Conservation (phyloP, 2,888 invertebrate species). For the Drosophila greeni region DNA sequence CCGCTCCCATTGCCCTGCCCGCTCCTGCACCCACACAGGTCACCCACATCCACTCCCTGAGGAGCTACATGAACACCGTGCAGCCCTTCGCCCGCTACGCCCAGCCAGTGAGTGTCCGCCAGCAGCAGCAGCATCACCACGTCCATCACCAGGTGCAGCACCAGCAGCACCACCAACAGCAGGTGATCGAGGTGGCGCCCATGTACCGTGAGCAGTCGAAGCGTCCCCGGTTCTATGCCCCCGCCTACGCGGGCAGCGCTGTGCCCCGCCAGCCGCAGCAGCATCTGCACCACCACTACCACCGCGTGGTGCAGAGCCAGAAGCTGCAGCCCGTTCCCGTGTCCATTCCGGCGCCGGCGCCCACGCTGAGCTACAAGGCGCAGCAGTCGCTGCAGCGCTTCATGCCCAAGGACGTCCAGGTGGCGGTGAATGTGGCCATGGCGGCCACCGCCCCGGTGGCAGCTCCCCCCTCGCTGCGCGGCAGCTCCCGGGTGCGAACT, state of each 20-base stretch:
- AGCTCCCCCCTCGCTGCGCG: slow-evolving; percentile 39
- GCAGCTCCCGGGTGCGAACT: slow-evolving; percentile 69
- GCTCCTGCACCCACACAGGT: slow-evolving; percentile 56
- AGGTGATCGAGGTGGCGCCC: slow-evolving; percentile 56
- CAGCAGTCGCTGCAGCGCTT: slow-evolving; percentile 63
- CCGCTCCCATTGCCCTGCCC: slow-evolving; percentile 34
- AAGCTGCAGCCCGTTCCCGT: slow-evolving; percentile 28
- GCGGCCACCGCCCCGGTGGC: slow-evolving; percentile 53
- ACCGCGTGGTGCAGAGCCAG: slow-evolving; percentile 38
- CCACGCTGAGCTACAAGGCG: slow-evolving; percentile 50
- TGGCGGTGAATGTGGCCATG: slow-evolving; percentile 63
- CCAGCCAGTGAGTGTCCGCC: slow-evolving; percentile 33
- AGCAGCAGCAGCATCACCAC: slow-evolving; percentile 36
- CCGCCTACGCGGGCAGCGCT: slow-evolving; percentile 53
- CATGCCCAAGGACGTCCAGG: slow-evolving; percentile 69
- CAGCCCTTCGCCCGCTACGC: slow-evolving; percentile 71
- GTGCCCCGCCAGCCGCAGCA: slow-evolving; percentile 46
- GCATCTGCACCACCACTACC: slow-evolving; percentile 30
- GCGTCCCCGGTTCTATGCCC: slow-evolving; percentile 63
- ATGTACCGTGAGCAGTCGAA: slow-evolving; percentile 65
- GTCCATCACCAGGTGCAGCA: slow-evolving; percentile 39
- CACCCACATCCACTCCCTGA: slow-evolving; percentile 60
- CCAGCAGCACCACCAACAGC: slow-evolving; percentile 38
- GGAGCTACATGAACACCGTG: slow-evolving; percentile 71
- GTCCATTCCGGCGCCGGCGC: slow-evolving; percentile 10